Evolutionary conservation across 1,140 invertebrate species (phyloP).

Genomic region (Drosophila chauvacae): DNA sequence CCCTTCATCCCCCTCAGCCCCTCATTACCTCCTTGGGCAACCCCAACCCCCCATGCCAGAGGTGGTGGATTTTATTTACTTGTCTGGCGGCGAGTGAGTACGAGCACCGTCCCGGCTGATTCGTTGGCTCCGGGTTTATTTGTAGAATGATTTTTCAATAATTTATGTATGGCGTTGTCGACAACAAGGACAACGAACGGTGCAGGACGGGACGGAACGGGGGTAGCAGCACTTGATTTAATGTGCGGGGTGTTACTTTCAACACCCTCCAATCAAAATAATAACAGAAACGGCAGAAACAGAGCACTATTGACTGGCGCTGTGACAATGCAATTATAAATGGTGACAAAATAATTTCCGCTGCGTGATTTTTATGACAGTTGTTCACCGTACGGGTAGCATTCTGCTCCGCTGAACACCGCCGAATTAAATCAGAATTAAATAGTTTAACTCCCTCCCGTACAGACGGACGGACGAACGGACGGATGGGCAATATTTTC

Average conservation of each 20-base stretch:
- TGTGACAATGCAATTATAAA: constrained; percentile 84
- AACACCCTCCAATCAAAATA: constrained; percentile 79
- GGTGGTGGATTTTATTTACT: constrained; percentile 78
- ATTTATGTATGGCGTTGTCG: constrained; percentile 77
- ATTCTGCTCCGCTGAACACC: constrained; percentile 64
- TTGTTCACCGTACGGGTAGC: constrained; percentile 60
- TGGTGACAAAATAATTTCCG: constrained; percentile 84
- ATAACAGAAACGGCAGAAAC: constrained; percentile 51
- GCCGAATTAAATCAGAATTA: constrained; percentile 74
- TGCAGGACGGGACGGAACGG: not conserved
- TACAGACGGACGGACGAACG: not conserved
- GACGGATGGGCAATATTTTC: constrained; percentile 1
- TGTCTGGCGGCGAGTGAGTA: constrained; percentile 35
- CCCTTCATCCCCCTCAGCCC: not conserved
- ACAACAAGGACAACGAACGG: constrained; percentile 13
- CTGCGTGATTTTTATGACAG: constrained; percentile 84
- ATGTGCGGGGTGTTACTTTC: constrained; percentile 81
- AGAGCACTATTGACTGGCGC: constrained; percentile 52
- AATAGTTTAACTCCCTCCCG: constrained; percentile 55
- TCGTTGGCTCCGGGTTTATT: constrained; percentile 63
- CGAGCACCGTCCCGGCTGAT: constrained; percentile 10
- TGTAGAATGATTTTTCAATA: constrained; percentile 83
- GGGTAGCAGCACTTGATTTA: constrained; percentile 73
- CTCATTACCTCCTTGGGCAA: constrained; percentile 10
- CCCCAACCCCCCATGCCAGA: not conserved